A percentile compares a stretch with the other conserved stretches of the same genome.
phyloP scores from a whole-genome alignment of 1,140 invertebrate species.

The Apolygus lucorum region DNA sequence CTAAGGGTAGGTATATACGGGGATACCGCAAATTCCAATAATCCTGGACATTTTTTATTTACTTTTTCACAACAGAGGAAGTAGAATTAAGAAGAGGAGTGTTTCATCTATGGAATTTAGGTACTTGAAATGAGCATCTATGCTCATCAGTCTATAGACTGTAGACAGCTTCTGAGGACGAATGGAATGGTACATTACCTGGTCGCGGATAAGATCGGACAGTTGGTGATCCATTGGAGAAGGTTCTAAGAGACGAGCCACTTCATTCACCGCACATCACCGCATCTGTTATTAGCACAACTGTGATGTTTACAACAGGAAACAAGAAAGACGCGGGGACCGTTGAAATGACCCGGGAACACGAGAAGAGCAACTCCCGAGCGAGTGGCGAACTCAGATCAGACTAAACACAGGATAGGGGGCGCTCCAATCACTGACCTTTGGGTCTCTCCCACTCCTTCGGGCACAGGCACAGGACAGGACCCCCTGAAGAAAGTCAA shows the following conservation, averaged over 20 bases:
- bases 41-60: no score
- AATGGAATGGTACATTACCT: no score
- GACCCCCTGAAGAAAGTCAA: constrained; percentile 2
- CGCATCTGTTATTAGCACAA: not conserved
- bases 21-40: no score
- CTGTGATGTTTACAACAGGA: not conserved
- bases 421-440: constrained; percentile 10
- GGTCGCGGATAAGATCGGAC: constrained; percentile 2
- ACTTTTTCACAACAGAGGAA: no score
- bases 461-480: not conserved
- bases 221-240: constrained; percentile 3
- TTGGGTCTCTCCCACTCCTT: not conserved
- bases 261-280: constrained; percentile 12
- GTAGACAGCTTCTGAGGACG: no score
- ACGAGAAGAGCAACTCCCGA: not conserved
- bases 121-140: no score
- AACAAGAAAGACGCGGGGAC: not conserved
- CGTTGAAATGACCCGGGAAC: not conserved
- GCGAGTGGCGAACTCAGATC: no score
- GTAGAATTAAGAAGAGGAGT: no score
- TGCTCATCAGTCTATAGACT: no score
- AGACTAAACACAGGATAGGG: not conserved
- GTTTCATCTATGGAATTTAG: no score
- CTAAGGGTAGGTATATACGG: no score
- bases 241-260: not conserved